Conservation (phyloP, 1,140 invertebrate genomes). For the Aricia agestis region DNA sequence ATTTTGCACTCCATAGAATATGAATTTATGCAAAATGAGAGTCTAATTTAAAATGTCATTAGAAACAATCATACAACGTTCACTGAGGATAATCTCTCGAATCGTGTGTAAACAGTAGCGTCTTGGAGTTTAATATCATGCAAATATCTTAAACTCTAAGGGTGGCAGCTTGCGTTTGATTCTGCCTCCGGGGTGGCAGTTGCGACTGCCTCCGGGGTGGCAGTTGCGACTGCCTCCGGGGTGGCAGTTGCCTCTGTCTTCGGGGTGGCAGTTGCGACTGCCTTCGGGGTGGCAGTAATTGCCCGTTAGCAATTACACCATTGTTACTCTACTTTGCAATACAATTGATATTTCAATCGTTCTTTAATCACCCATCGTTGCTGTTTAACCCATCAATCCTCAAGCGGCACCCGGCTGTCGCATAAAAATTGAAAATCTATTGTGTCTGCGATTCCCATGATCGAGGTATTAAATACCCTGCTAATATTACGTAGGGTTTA, state of each 20-base stretch:
- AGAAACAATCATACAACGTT: not conserved
- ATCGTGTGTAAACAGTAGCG: not conserved
- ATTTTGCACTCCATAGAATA: too few species aligned
- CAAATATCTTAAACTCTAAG: not conserved
- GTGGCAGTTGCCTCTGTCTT: constrained; percentile 31
- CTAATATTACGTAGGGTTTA: too few species aligned
- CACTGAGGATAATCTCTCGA: not conserved
- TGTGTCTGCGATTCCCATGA: too few species aligned
- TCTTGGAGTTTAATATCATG: not conserved
- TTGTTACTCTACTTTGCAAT: constrained; percentile 46
- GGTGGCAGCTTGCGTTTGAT: constrained; percentile 35
- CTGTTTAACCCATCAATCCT: too few species aligned
- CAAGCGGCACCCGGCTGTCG: too few species aligned
- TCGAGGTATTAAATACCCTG: too few species aligned
- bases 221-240: constrained; percentile 23
- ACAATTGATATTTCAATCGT: constrained; percentile 32
- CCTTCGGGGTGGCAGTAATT: constrained; percentile 16
- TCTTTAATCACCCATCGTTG: too few species aligned
- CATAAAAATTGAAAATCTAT: too few species aligned
- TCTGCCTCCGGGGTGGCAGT: constrained; percentile 12
- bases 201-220: constrained; percentile 23
- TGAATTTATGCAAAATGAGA: not conserved
- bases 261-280: constrained; percentile 21
- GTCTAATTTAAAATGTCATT: not conserved
- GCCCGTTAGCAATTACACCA: constrained; percentile 42